Percentiles rank a stretch among this genome's conserved stretches.
phyloP scores from a whole-genome alignment of 2,888 invertebrate species.

The Branchellion lobata region DNA sequence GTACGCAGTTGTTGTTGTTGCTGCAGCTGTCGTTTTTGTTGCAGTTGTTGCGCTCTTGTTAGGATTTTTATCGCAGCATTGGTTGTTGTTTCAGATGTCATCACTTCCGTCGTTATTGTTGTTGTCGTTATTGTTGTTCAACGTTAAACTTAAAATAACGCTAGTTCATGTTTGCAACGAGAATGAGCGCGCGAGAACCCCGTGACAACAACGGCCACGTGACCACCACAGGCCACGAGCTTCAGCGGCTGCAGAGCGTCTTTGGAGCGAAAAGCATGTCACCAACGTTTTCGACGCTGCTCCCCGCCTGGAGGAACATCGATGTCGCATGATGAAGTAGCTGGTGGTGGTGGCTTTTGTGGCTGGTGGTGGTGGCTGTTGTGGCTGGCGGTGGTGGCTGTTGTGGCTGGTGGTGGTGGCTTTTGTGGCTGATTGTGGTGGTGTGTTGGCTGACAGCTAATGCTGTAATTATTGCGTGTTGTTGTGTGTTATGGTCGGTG shows the following conservation, averaged over 20 bases:
- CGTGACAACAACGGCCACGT: too few species aligned
- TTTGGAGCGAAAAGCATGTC: slow-evolving; percentile 69
- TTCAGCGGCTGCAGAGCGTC: slow-evolving; percentile 79
- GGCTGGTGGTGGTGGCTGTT: too few species aligned
- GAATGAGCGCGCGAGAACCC: too few species aligned
- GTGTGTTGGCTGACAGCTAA: too few species aligned
- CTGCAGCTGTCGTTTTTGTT: background rate
- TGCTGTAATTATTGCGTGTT: too few species aligned
- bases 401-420: background rate
- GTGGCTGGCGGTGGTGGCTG: background rate
- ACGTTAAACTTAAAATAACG: too few species aligned
- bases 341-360: background rate
- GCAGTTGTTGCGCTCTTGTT: too few species aligned
- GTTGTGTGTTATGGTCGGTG: background rate
- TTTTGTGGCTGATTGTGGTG: background rate
- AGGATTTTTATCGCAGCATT: background rate
- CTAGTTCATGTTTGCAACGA: too few species aligned
- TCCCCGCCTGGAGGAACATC: slow-evolving; percentile 71
- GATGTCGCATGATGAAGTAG: slow-evolving; percentile 71
- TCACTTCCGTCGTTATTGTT: too few species aligned
- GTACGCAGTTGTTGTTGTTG: too few species aligned
- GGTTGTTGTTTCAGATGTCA: too few species aligned
- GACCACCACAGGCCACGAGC: slow-evolving; percentile 75
- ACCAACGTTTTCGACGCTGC: slow-evolving; percentile 64
- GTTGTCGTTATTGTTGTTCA: too few species aligned